Evolutionary conservation across 2,888 invertebrate genomes (phyloP), one percentile per base, ranked within the genome.

Genomic region (Isoperla grammatica): DNA sequence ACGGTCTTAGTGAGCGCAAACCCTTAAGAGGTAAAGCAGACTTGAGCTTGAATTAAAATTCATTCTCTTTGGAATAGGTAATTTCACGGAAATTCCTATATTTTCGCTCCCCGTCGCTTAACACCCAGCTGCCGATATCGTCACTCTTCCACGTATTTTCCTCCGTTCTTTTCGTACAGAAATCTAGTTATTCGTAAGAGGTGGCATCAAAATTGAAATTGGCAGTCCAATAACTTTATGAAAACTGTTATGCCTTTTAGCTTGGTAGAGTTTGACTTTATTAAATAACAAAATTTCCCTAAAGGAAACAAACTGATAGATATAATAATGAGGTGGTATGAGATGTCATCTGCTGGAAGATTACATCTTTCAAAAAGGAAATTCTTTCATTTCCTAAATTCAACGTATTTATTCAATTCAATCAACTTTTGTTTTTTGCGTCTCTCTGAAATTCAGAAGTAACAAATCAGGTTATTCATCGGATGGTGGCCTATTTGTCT

Each of bases 161-260:
- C 46, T n/a, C n/a, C n/a, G n/a, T n/a, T n/a, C n/a, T n/a, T n/a
- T n/a, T n/a, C n/a, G n/a, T n/a, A 46, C 22, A 46, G 11, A 46
- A 22, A 12, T 46, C 39, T 39, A 15, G 39, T 37, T 50, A 53
- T 53, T 53, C 20, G 35, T 12, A 59, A 35, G 43, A 59, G 23
- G 23, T 49, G 46, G 43, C n/a, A 50, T 53, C 37, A 29, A 53
- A 59, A 59, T 59, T 59, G 53, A 53, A 59, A 59, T 59, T 59
- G 59, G 39, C 59, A 59, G 43, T 49, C 49, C 37, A 57, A 48
- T 59, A 59, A 59, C 39, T 53, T 39, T 53, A 35, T 29, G 15
- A 35, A 20, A 29, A 45, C 53, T 53, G 53, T 37, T 53, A 37
- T 53, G n/a, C 53, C 53, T 37, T 12, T 11, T 15, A n/a, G 45